Base-by-base conservation (phyloP, 2,113 vertebrate genomes). In the Petaurus breviceps region DNA sequence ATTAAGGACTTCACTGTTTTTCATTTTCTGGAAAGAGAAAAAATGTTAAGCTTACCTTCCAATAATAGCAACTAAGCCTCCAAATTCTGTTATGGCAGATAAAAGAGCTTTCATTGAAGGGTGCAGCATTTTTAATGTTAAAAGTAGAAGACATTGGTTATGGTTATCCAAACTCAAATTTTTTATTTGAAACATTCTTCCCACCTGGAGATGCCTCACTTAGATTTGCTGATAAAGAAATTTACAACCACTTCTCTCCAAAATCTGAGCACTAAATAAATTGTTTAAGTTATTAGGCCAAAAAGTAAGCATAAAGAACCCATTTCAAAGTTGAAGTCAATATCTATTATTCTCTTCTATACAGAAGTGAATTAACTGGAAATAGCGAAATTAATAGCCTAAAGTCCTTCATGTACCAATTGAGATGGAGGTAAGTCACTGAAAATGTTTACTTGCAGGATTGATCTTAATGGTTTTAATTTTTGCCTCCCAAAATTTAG, bases 11-110 rank as follows among this genome's bases (percentile, higher is more conserved):
- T 31, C 43, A 97, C 94, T 61, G 19, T 31, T 97, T 97, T 95
- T 96, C 51, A 93, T 93, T 96, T 98, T 91, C 92, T 91, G 54
- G 51, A 61, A 89, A 97, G 94, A 94, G 68, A 97, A 96, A 96
- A 97, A 57, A 46, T 57, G 89, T 51, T 91, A 96, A 95, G n/a
- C 26, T 92, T 94, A 54, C 84, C 43, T 95, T 96, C 54, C 61
- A 97, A 28, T 61, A 96, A 91, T 7, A 96, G n/a, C 23, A 95
- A 51, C 8, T 92, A 97, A 95, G 97, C 49, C 14, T 94, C 51
- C 43, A 92, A 51, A 54, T 95, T 93, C 90, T 91, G 9, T 90
- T 90, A 91, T 89, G 53, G 91, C 9, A 96, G 43, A 61, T 90
- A n/a, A 96, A 96, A 94, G 47, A 52, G 31, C 37, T 95, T 94